Evolutionary conservation across 2,797 vertebrate genomes (phyloP).

Genomic region (Trachops cirrhosus): DNA sequence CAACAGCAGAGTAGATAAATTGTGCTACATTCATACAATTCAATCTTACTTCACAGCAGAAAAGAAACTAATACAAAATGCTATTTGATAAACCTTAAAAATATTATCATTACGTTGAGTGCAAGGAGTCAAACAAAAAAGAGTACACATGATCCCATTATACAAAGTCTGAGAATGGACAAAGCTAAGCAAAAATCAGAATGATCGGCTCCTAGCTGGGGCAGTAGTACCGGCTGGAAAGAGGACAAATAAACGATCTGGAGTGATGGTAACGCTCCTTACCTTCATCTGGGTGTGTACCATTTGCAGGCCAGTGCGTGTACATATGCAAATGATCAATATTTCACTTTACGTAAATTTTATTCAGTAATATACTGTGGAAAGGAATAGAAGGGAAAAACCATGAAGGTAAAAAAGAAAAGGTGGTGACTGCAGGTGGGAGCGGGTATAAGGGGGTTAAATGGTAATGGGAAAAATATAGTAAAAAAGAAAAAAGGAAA

Average conservation of each 20-base stretch:
- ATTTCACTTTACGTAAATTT: background rate
- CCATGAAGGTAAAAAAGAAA: background rate
- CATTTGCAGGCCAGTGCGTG: background rate
- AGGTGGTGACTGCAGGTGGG: background rate
- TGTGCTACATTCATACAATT: background rate
- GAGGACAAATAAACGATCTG: background rate
- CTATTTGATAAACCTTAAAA: background rate
- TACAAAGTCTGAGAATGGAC: background rate
- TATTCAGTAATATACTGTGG: background rate
- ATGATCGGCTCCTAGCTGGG: background rate
- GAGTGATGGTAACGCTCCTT: background rate
- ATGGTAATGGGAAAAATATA: too few relatives aligned
- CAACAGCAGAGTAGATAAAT: background rate
- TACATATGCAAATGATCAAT: background rate
- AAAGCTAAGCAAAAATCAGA: background rate
- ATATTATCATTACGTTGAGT: background rate
- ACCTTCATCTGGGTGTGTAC: background rate
- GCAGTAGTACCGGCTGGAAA: background rate
- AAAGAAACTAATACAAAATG: background rate
- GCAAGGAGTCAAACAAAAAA: background rate
- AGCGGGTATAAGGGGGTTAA: too few relatives aligned
- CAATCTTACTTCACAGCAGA: background rate
- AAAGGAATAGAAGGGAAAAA: background rate
- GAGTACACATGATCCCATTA: background rate
- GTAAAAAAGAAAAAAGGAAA: background rate